phyloP scores from a whole-genome alignment of 2,797 vertebrate species.

The Bradypus variegatus region DNA sequence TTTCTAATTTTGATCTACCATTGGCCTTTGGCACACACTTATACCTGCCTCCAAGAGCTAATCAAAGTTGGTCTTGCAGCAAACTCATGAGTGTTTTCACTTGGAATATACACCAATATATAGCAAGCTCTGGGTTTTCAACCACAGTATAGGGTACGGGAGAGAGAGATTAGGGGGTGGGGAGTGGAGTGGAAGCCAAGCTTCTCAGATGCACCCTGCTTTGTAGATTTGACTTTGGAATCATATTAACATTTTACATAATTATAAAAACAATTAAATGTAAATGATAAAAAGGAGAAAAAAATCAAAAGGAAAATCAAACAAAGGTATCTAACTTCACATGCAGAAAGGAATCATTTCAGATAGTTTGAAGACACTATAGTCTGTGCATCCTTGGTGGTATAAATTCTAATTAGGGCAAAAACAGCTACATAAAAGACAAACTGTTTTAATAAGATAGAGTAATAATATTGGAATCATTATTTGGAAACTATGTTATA shows the following conservation, averaged over 20 bases:
- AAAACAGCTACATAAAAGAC: not conserved
- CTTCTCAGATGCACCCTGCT: not conserved
- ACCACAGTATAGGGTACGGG: no score
- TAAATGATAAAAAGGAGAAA: not conserved
- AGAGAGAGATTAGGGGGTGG: not conserved
- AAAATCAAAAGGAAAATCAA: not conserved
- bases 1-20: rapidly evolving
- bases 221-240: not conserved
- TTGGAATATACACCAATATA: not conserved
- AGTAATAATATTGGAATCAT: not conserved
- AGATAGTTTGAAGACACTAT: not conserved
- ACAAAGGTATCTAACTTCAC: not conserved
- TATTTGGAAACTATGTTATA: not conserved
- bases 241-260: not conserved
- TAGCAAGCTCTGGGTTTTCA: not conserved
- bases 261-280: not conserved
- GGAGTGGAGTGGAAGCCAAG: not conserved
- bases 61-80: not conserved
- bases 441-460: not conserved
- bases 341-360: not conserved
- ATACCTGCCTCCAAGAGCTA: not conserved
- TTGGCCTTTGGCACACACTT: not conserved
- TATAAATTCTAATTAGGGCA: not conserved
- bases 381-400: not conserved
- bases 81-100: not conserved